Conservation (phyloP, 1,140 invertebrate species). For the Stegodyphus dumicola region DNA sequence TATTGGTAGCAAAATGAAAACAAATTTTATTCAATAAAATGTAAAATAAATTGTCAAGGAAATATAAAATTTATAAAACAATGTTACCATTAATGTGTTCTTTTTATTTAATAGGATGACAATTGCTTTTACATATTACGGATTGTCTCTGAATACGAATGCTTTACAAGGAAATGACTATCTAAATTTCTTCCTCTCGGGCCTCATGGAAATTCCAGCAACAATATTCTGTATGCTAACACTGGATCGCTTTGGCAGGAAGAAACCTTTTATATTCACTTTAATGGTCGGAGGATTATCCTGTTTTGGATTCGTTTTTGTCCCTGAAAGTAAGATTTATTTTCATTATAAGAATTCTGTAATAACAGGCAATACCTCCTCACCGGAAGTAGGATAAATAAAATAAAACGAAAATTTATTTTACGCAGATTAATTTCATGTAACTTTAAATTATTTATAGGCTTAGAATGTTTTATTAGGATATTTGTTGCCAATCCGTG, state of each 20-base stretch:
- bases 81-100: no score
- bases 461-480: no score
- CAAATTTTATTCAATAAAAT: no score
- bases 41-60: no score
- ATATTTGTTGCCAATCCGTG: no score
- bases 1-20: no score
- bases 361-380: no score
- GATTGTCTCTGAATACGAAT: conserved; percentile 81
- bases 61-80: no score
- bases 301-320: conserved; percentile 3
- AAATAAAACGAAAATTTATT: no score
- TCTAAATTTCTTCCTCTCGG: conserved; percentile 80
- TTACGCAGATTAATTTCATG: no score
- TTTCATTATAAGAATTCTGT: not conserved
- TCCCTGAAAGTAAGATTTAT: conserved; percentile 5
- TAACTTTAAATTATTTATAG: no score
- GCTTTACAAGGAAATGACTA: conserved; percentile 80
- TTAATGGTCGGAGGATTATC: conserved; percentile 10
- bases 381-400: no score
- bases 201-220: conserved; percentile 81
- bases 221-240: conserved; percentile 68
- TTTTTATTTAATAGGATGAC: conserved; percentile 77
- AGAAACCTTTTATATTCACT: conserved; percentile 1
- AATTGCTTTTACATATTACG: conserved; percentile 83
- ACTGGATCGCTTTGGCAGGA: not conserved